Conservation (phyloP, 2,797 vertebrate species). For the Rachycentron canadum region DNA sequence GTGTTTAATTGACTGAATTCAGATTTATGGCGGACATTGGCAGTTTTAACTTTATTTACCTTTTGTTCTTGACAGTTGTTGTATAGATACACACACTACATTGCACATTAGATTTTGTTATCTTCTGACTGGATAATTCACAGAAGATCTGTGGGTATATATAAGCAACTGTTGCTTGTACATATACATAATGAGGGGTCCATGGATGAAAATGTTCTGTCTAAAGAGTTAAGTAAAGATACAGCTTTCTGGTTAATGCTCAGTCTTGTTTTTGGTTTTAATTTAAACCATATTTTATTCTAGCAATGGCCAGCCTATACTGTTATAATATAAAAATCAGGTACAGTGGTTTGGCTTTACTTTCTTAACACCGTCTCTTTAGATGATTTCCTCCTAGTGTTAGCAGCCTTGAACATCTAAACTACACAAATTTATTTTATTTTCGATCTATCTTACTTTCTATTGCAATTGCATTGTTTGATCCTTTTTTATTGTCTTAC, state of each 20-base stretch:
- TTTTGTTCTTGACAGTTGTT: conserved; percentile 6
- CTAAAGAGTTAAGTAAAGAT: background rate
- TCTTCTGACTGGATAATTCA: background rate
- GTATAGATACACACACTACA: background rate
- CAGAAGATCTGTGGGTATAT: background rate
- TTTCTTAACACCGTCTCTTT: background rate
- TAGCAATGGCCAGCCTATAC: background rate
- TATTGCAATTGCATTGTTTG: background rate
- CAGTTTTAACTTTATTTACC: background rate
- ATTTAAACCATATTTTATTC: background rate
- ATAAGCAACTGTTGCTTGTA: background rate
- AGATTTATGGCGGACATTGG: background rate
- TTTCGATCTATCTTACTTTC: background rate
- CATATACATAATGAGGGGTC: background rate
- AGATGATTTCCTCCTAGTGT: background rate
- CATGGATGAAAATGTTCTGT: background rate
- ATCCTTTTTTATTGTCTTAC: conserved; percentile 3
- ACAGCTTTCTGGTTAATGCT: background rate
- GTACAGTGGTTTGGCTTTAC: background rate
- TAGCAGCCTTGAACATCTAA: background rate
- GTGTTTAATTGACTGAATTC: background rate
- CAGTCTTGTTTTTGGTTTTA: background rate
- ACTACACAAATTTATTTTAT: background rate
- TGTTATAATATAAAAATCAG: background rate
- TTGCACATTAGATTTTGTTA: background rate